These are phyloP conservation scores for Heliconius eleuchia DNA, from an alignment of 1,140 invertebrate species.

Conservation along the genomic window DNA sequence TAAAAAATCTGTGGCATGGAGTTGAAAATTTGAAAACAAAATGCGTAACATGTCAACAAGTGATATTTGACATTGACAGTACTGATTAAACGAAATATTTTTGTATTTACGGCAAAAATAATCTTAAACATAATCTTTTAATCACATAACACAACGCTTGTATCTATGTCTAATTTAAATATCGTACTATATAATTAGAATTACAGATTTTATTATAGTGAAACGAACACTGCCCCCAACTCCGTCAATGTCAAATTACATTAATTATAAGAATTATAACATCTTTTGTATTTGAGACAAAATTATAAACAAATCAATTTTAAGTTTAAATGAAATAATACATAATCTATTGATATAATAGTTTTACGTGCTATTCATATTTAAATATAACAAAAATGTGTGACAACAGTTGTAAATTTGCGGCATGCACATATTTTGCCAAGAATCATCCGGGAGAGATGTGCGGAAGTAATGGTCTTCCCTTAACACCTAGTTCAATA, in stretches of 20 bases:
- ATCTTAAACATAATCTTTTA: neutral
- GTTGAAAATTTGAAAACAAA: too few species aligned
- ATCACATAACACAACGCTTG: neutral
- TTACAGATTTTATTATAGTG: neutral
- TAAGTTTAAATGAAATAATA: neutral
- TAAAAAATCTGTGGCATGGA: too few species aligned
- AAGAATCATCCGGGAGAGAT: conserved; percentile 94
- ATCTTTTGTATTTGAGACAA: neutral
- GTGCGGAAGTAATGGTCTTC: conserved; percentile 97
- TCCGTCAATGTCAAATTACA: neutral
- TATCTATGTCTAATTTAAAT: too few species aligned
- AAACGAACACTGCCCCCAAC: neutral
- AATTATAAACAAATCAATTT: neutral
- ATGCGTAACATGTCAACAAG: too few species aligned
- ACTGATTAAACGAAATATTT: too few species aligned
- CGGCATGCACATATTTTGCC: conserved; percentile 94
- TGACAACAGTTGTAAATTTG: conserved; percentile 83
- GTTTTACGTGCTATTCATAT: neutral
- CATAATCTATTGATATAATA: neutral
- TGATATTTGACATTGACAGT: too few species aligned
- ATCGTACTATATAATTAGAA: too few species aligned
- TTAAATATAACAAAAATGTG: conserved; percentile 44
- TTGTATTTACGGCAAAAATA: too few species aligned
- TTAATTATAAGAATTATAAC: neutral
- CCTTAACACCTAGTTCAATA: conserved; percentile 97